Percentiles rank a stretch among this genome's conserved stretches.
Conservation (phyloP, 2,113 vertebrate genomes). For the Eulacestoma nigropectus region DNA sequence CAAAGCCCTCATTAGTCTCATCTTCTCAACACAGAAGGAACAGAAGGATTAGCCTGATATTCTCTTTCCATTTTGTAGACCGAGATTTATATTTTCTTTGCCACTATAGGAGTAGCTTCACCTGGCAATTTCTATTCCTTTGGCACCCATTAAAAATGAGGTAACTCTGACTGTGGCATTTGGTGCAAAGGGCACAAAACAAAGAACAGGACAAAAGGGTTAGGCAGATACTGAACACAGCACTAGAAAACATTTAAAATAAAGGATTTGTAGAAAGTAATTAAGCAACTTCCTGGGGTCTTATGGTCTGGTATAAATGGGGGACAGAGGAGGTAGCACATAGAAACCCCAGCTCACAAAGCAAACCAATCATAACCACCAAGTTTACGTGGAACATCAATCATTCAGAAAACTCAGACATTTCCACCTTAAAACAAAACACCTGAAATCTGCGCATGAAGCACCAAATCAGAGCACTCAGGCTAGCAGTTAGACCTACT, state of each 20-base stretch:
- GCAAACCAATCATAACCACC: not conserved
- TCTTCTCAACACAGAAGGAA: not conserved
- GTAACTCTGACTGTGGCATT: not conserved
- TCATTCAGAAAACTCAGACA: not conserved
- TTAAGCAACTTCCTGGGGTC: not conserved
- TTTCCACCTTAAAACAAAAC: not conserved
- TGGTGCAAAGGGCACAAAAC: not conserved
- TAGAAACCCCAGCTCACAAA: not conserved
- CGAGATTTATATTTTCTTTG: not conserved
- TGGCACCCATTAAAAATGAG: not conserved
- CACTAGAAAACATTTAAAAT: not conserved
- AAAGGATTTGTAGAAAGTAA: not conserved
- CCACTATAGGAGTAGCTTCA: not conserved
- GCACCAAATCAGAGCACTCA: not conserved
- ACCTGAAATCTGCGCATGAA: not conserved
- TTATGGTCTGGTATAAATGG: not conserved
- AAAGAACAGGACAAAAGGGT: not conserved
- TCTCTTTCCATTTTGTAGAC: not conserved
- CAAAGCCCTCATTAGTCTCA: not conserved
- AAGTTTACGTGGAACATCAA: not conserved
- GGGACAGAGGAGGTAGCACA: too few relatives aligned
- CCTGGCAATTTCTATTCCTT: not conserved
- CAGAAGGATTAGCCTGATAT: not conserved
- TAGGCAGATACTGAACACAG: not conserved
- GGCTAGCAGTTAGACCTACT: not conserved